Percentiles rank a stretch among this genome's conserved stretches.
Evolutionary conservation across 2,797 vertebrate genomes (phyloP).

Genomic region (Macrochelys suwanniensis): DNA sequence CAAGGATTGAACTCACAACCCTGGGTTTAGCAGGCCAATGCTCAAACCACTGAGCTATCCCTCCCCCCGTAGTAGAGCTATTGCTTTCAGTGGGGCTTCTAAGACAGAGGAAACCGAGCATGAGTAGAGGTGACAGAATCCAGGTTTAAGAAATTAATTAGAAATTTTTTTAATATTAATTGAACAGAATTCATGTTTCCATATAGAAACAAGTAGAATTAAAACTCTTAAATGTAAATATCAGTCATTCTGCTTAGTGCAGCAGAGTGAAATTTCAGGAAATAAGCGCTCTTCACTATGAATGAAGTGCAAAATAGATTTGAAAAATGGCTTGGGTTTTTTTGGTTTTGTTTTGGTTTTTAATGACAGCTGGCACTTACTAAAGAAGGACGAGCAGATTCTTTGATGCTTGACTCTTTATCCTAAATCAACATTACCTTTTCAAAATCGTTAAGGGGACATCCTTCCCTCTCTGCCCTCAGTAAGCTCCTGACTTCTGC

Average conservation of each 20-base stretch:
- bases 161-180: neutral
- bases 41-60: no score
- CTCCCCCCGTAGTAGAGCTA: no score
- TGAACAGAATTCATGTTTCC: slow-evolving; percentile 39
- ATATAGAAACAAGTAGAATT: slow-evolving; percentile 18
- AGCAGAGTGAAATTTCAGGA: slow-evolving; percentile 20
- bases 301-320: slow-evolving; percentile 37
- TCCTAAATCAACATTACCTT: slow-evolving; percentile 69
- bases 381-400: slow-evolving; percentile 59
- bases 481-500: slow-evolving; percentile 36
- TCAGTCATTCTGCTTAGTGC: neutral
- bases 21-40: no score
- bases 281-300: slow-evolving; percentile 45
- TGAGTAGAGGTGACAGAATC: neutral
- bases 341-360: slow-evolving; percentile 33
- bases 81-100: neutral
- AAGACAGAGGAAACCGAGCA: neutral
- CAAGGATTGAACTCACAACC: no score
- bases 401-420: slow-evolving; percentile 71
- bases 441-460: slow-evolving; percentile 57
- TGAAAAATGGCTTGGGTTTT: slow-evolving; percentile 57
- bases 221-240: neutral
- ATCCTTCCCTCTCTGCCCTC: slow-evolving; percentile 43
- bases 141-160: neutral
- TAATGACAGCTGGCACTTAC: slow-evolving; percentile 58